Conservation (phyloP, 2,888 invertebrate species). For the Cantharis rufa region DNA sequence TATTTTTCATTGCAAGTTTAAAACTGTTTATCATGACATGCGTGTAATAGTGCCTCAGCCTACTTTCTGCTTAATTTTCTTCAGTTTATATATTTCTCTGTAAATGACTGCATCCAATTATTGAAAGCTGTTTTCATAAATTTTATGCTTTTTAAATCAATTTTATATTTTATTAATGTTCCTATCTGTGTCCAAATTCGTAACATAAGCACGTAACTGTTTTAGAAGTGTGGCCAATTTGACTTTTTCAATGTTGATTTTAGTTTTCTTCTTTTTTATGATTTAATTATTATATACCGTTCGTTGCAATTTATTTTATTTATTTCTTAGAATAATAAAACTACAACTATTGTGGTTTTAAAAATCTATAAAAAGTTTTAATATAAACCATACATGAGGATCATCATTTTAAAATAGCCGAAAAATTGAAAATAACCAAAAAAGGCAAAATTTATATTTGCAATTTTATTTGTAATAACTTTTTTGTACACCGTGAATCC, state of each 20-base stretch:
- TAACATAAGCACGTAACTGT: background rate
- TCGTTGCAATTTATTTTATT: background rate
- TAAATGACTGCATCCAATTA: background rate
- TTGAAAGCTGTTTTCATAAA: background rate
- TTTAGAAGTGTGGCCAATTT: background rate
- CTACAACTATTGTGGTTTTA: background rate
- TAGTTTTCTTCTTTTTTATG: background rate
- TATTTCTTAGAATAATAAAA: background rate
- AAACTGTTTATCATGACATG: no score
- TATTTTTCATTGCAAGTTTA: background rate
- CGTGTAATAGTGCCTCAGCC: background rate
- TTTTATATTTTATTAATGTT: background rate
- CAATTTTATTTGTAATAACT: no score
- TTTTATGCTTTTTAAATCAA: background rate
- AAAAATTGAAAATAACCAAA: no score
- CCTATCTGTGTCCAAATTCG: background rate
- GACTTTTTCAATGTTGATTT: background rate
- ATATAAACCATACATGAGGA: no score
- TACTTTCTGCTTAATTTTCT: background rate
- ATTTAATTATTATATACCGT: background rate
- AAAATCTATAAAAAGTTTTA: background rate
- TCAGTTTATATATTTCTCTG: background rate
- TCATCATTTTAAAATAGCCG: no score
- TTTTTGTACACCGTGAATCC: no score
- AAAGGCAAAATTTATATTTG: no score